Base-by-base conservation (phyloP, 2,888 invertebrate genomes). In the Aporophyla nigra region DNA sequence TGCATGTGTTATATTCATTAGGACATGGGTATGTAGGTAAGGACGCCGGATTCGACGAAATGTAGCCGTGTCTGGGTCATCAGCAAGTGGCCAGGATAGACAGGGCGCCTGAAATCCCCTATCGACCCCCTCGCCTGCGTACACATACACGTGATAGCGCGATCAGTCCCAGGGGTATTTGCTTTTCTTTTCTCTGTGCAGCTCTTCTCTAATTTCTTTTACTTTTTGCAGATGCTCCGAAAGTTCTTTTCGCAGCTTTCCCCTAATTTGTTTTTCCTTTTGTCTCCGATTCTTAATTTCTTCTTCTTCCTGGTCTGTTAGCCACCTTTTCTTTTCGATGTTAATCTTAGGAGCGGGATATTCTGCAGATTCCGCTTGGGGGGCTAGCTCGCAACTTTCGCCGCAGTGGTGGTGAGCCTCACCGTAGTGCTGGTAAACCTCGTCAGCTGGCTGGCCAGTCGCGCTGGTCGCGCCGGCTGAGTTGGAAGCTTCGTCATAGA, bases 321-420 rank as follows among this genome's bases (percentile, higher is more conserved):
- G 63, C 82, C 82, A 78, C 46, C 0, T 82, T 65, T 21, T 82
- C 51, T 82, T 78, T 2, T 76, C 82, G 14, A 21, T 3, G 4
- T 27, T 53, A 46, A 78, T 65, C n/a, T 14, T 49, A 33, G 56
- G 46, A 33, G 7, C 3, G 27, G 16, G 5, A 3, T 54, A 5
- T 24, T 0, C 6, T 54, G 43, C 10, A 10, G 43, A 0, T 10
- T 5, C 0, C 10, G 4, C 4, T 24, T 2, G 1, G 6, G 6
- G 0, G 56, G 12, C 2, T 56, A 19, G 19, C 4, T 7, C 24
- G 65, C 19, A 27, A 14, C 1, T 0, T 14, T 5, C 0, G 27
- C 2, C 2, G 14, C 5, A 0, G 19, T 12, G 14, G 7, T 27
- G 27, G 53, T 1, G 10, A 33, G 5, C 7, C 27, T 49, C 21